Base-by-base conservation (phyloP, 2,888 invertebrate species). In the Latrodectus hesperus region DNA sequence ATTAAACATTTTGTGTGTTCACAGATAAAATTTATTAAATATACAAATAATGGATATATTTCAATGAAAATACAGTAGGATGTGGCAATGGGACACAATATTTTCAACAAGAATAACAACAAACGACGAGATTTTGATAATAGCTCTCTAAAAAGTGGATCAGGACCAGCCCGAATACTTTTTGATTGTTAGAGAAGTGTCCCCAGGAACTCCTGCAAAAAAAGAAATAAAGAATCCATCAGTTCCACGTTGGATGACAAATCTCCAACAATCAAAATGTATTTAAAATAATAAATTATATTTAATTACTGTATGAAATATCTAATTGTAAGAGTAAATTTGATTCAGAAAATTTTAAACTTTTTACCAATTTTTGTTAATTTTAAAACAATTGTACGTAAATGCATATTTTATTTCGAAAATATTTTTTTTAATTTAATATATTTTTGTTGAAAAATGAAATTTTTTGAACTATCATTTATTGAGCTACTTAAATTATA, bases 111-210 rank as follows among this genome's bases (percentile, higher is more conserved):
- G 38, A 38, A 38, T 38, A 38, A 49, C 74, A 52, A 78, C 16
- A 26, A 26, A 53, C 68, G 17, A 26, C 67, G 17, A 26, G 14
- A 60, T n/a, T 12, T 60, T n/a, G 60, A 80, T 49, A 53, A 22
- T 51, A 49, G 26, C 17, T 52, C 26, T 16, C 17, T 38, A 51
- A n/a, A 16, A 38, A 76, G 11, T 38, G 38, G 49, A 84, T 88
- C 88, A 88, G 79, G 88, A 88, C 88, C 88, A 88, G 38, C 88
- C 88, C 64, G 84, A 84, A 65, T 88, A 88, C 88, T 88, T 88
- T 88, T 88, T 88, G 88, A 88, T 88, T 88, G 88, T 88, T 77
- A 79, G 88, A 67, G 88, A 84, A 22, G 75, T 71, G 79, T 83
- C 83, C 60, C 82, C 82, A 22, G 82, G 82, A 87, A 82, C 81